Base-by-base conservation (phyloP, 2,888 invertebrate genomes). In the Ormia ochracea region DNA sequence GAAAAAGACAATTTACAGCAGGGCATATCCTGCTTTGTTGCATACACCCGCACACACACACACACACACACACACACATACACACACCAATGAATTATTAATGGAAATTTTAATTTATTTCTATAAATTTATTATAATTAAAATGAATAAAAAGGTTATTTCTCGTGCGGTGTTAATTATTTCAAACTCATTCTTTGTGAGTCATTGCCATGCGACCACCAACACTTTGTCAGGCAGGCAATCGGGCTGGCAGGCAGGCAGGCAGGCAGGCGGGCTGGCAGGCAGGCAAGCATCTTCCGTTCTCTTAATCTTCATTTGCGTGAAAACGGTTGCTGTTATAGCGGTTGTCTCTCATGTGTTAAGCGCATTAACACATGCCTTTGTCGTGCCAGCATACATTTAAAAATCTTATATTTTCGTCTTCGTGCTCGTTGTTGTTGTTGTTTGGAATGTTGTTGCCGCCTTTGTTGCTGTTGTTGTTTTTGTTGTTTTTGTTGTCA, bases 201-300 rank as follows among this genome's bases (percentile, higher is more conserved):
- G 17, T 65, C 73, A 73, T 65, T 28, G 3, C n/a, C n/a, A n/a
- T n/a, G n/a, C 43, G 63, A 31, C 73, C 43, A 68, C 56, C 56
- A 66, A 41, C 41, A n/a, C n/a, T n/a, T n/a, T n/a, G n/a, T n/a
- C n/a, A 45, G 19, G 4, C 48, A 4, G n/a, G 2, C 23, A 43
- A 17, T 10, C 12, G 2, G 38, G n/a, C 14, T 28, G 48, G 12
- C 21, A 38, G 23, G 10, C 28, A 19, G n/a, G n/a, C n/a, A 45
- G 19, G 4, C 48, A 4, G n/a, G 2, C 23, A 43, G 12, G 10
- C 12, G 2, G 38, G n/a, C 14, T 28, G 48, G 12, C 21, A 38
- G 23, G 10, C 28, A 19, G 45, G n/a, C 12, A 41, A 31, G n/a
- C 41, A 43, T 54, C 52, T 41, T 54, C 14, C 19, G 3, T 23